These are phyloP conservation scores for Odontophorus gujanensis DNA, from an alignment of 2,113 vertebrate genomes.

Conservation along the genomic window DNA sequence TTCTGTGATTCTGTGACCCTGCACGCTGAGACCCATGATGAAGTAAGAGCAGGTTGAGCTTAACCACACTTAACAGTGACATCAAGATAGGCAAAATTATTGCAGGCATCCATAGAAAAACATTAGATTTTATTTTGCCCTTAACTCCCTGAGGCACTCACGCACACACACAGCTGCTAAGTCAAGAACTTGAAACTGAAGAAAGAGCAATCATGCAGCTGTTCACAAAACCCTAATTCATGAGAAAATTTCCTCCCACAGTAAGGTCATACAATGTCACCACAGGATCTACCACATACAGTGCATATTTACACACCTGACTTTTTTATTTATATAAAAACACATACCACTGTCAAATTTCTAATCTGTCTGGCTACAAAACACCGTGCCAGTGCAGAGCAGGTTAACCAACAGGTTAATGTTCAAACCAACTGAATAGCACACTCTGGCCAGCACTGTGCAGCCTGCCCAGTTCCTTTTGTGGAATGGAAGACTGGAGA, in stretches of 20 bases:
- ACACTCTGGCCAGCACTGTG: not conserved
- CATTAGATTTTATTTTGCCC: not conserved
- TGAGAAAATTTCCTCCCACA: not conserved
- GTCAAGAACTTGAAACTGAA: not conserved
- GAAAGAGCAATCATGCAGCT: not conserved
- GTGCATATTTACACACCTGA: not conserved
- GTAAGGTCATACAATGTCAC: not conserved
- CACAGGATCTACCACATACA: not conserved
- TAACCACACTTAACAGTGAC: not conserved
- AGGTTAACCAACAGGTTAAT: not conserved
- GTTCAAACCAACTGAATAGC: accelerated
- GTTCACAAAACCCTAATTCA: not conserved
- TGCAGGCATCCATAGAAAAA: not conserved
- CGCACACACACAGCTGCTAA: not conserved
- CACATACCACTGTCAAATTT: not conserved
- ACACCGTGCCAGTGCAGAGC: not conserved
- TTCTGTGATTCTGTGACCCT: not conserved
- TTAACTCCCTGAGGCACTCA: not conserved
- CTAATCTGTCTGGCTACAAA: not conserved
- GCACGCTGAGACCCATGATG: not conserved
- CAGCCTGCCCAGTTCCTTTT: not conserved
- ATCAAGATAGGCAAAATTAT: not conserved
- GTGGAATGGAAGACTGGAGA: not conserved
- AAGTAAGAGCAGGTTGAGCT: not conserved
- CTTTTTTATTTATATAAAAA: not conserved